A percentile compares a stretch with the other conserved stretches of the same genome.
These are phyloP conservation scores for Connochaetes taurinus DNA, from an alignment of 2,113 vertebrate species.

Conservation along the genomic window DNA sequence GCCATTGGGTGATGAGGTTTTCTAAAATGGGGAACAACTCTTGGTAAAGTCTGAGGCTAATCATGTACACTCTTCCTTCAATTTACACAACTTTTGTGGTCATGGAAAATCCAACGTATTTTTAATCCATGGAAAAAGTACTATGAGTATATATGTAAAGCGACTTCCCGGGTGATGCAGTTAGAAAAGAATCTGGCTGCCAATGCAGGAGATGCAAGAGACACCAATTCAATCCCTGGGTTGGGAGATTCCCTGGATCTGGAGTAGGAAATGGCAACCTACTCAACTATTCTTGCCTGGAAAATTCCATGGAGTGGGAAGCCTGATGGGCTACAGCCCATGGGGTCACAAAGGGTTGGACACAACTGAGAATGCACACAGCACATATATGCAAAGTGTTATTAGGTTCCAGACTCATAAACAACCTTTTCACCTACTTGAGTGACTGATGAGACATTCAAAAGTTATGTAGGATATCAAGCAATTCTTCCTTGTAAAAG, in stretches of 20 bases:
- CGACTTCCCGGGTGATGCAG: not conserved
- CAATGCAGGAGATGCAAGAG: not conserved
- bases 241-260: not conserved
- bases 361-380: not conserved
- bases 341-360: not conserved
- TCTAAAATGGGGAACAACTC: not conserved
- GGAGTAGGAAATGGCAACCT: not conserved
- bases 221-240: not conserved
- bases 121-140: conserved; percentile 3
- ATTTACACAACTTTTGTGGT: not conserved
- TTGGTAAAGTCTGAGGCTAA: not conserved
- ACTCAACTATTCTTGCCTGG: not conserved
- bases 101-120: not conserved
- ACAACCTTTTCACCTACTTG: not conserved
- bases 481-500: not conserved
- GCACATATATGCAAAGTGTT: not conserved
- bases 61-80: not conserved
- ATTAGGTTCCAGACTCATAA: not conserved
- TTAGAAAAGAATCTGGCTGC: not conserved
- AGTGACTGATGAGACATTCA: not conserved
- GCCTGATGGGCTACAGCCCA: not conserved
- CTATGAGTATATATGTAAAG: not conserved
- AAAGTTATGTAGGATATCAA: not conserved
- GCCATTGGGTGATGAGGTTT: not conserved
- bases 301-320: not conserved